Evolutionary conservation across 92 coral and sea anemone genomes (phyloP).

Genomic region (Paramuricea clavata): DNA sequence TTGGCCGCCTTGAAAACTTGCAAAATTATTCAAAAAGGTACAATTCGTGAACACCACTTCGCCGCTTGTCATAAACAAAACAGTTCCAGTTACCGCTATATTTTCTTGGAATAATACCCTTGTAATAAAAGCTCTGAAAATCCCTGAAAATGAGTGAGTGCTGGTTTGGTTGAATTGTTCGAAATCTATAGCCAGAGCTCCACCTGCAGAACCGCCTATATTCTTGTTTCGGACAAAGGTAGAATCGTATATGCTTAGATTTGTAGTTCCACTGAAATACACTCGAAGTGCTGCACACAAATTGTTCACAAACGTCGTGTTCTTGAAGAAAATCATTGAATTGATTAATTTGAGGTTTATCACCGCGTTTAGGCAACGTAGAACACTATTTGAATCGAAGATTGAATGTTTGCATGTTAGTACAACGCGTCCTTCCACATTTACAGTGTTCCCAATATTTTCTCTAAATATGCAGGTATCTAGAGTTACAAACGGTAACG

Average conservation of each 20-base stretch:
- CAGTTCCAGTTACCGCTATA: conserved; percentile 71
- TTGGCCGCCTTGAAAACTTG: conserved; percentile 37
- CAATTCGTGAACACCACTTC: conserved; percentile 59
- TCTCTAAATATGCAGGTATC: neutral
- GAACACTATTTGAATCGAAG: neutral
- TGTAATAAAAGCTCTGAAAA: conserved; percentile 18
- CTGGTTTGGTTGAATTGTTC: too few species aligned
- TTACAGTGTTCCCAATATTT: neutral
- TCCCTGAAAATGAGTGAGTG: neutral
- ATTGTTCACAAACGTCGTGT: conserved; percentile 34
- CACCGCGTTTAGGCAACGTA: neutral
- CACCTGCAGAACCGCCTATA: conserved; percentile 11
- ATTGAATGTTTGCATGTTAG: neutral
- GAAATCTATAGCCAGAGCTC: conserved; percentile 40
- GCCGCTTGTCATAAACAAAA: conserved; percentile 63
- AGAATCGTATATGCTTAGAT: conserved; percentile 18
- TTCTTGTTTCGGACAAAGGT: conserved; percentile 32
- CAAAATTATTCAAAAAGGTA: conserved; percentile 76
- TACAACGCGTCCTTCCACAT: neutral
- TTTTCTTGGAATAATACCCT: conserved; percentile 69
- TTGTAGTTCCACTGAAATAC: neutral
- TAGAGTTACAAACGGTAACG: neutral
- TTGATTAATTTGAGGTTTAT: conserved; percentile 12
- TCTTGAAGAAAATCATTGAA: neutral
- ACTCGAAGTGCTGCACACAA: neutral